phyloP scores from a whole-genome alignment of 2,797 vertebrate genomes.

The Perodicticus potto region DNA sequence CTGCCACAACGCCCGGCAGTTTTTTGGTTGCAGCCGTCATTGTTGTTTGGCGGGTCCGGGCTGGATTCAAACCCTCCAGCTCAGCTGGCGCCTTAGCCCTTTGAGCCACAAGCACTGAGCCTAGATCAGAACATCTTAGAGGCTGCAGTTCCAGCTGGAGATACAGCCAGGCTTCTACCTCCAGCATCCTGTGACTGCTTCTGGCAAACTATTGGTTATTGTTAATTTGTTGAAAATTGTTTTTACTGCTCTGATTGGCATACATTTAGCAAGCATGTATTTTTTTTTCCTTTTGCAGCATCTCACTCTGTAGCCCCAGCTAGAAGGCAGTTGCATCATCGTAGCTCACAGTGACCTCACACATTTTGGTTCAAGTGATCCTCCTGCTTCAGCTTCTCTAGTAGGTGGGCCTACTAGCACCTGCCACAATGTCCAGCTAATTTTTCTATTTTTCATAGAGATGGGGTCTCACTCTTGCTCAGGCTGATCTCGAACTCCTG shows the following conservation, averaged over 20 bases:
- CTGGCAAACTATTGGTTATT: neutral
- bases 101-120: too few species aligned
- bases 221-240: neutral
- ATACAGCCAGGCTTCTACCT: neutral
- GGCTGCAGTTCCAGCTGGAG: neutral
- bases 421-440: neutral
- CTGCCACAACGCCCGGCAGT: too few species aligned
- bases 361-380: neutral
- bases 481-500: neutral
- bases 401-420: neutral
- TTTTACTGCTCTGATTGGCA: neutral
- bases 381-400: neutral
- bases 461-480: neutral
- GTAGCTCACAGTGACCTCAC: neutral
- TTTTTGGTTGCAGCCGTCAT: too few species aligned
- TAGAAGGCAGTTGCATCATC: neutral
- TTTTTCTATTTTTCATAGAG: neutral
- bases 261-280: neutral
- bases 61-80: too few species aligned
- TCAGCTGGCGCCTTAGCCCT: too few species aligned
- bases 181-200: neutral
- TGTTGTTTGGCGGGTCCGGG: too few species aligned
- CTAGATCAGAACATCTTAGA: neutral
- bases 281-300: too few species aligned
- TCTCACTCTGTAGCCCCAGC: too few species aligned